A percentile compares a stretch with the other conserved stretches of the same genome.
Conservation (phyloP, 2,797 vertebrate genomes). For the Scolopax bukidnonensis region DNA sequence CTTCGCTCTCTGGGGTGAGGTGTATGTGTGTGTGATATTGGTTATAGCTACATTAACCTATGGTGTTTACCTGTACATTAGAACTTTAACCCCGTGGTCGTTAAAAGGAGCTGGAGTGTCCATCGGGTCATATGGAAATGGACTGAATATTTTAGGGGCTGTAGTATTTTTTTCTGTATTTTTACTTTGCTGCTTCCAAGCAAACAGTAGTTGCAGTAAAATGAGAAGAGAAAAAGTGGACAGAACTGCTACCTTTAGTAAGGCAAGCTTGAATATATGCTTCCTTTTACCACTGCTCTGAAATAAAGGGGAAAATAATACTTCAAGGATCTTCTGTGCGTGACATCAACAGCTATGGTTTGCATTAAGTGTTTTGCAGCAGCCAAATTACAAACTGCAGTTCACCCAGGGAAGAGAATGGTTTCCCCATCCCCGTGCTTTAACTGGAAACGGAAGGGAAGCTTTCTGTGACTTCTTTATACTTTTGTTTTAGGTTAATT, state of each 20-base stretch:
- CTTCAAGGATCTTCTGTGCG: not conserved
- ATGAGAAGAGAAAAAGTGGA: not conserved
- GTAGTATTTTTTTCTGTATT: not conserved
- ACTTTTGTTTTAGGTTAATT: slow-evolving; percentile 23
- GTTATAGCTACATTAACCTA: not conserved
- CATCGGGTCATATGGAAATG: not conserved
- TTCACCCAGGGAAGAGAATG: not conserved
- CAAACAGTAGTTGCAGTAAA: not conserved
- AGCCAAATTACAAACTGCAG: not conserved
- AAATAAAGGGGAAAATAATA: not conserved
- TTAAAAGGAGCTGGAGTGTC: not conserved
- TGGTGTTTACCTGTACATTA: not conserved
- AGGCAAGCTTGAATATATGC: not conserved
- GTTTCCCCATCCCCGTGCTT: not conserved
- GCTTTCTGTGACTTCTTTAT: not conserved
- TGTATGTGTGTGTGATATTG: not conserved
- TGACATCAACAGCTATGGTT: not conserved
- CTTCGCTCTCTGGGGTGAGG: not conserved
- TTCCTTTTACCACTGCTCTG: not conserved
- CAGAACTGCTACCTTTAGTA: not conserved
- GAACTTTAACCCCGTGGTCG: not conserved
- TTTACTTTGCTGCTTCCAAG: not conserved
- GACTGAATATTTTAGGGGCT: not conserved
- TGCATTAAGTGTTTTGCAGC: not conserved
- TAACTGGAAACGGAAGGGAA: not conserved